phyloP scores from a whole-genome alignment of 2,888 invertebrate species.

The Petrolisthes cinctipes region DNA sequence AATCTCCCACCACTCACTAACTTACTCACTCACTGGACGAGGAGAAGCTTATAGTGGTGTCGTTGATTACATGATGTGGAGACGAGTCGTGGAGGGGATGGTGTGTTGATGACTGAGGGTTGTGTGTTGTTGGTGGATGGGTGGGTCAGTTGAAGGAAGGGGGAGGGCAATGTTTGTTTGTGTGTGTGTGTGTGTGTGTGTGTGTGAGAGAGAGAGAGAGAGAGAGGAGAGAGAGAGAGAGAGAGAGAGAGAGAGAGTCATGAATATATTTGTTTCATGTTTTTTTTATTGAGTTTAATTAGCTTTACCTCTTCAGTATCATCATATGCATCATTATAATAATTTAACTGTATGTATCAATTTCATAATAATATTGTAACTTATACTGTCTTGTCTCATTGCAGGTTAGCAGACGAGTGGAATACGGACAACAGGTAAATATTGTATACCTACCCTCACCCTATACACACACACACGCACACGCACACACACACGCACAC shows the following conservation, averaged over 20 bases:
- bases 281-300: neutral
- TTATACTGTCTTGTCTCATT: neutral
- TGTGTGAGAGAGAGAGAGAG: constrained; percentile 26
- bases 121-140: constrained; percentile 7
- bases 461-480: constrained; percentile 25
- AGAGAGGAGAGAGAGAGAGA: constrained; percentile 30
- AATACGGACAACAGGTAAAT: constrained; percentile 56
- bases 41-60: no score
- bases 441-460: neutral
- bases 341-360: neutral
- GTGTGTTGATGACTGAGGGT: constrained; percentile 10
- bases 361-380: neutral
- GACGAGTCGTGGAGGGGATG: neutral
- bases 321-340: no score
- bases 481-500: constrained; percentile 15
- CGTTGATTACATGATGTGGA: no score
- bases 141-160: neutral
- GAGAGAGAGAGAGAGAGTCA: constrained; percentile 9
- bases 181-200: constrained; percentile 37
- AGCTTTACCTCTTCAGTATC: no score
- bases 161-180: neutral
- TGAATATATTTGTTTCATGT: neutral
- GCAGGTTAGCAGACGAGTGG: constrained; percentile 59
- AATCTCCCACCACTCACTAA: no score
- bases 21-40: no score